Base-by-base conservation (phyloP, 2,113 vertebrate species). In the Calypte anna region DNA sequence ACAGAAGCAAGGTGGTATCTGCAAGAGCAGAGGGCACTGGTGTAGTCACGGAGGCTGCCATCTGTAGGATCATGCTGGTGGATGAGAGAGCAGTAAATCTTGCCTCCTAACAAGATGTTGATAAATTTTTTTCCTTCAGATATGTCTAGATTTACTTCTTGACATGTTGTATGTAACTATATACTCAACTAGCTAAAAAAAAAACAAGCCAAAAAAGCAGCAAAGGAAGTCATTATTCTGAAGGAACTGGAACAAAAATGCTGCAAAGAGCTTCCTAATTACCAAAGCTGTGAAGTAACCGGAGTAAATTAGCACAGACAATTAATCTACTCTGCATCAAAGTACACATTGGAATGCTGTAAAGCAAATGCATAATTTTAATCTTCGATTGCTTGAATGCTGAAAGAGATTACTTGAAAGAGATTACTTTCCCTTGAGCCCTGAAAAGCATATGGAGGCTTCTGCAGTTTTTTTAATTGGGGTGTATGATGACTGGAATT, bases 381-480 rank as follows among this genome's bases (percentile, higher is more conserved):
- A 67, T 85, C 40, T 94, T 76, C 66, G 62, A 88, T 94, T 86
- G 86, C 40, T 40, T 40, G 40, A 40, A 40, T 10, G 10, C 12
- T 40, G 40, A 40, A 40, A 40, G 40, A 40, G 11, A 40, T 40
- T 40, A 10, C 40, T 40, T 40, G 40, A 40, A 40, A 40, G 36
- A 81, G 75, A 95, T 83, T 93, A 30, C 30, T 92, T 82, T 95
- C 70, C 76, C 62, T 36, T 62, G 66, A 82, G 85, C 28, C 69
- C 82, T 95, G 58, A 91, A 90, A 91, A 91, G 51, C 77, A 66
- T 54, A 58, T 53, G 44, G 82, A 97, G 50, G 30, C 57, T 96
- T 95, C 93, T 85, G 69, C 84, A 82, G 85, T 82, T 96, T 95
- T 96, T 96, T 54, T 86, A 81, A 93, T 92, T 69, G 68, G 55